A percentile compares a stretch with the other conserved stretches of the same genome.
These are phyloP conservation scores for Oreochromis niloticus DNA, from an alignment of 2,113 vertebrate species.

Conservation along the genomic window DNA sequence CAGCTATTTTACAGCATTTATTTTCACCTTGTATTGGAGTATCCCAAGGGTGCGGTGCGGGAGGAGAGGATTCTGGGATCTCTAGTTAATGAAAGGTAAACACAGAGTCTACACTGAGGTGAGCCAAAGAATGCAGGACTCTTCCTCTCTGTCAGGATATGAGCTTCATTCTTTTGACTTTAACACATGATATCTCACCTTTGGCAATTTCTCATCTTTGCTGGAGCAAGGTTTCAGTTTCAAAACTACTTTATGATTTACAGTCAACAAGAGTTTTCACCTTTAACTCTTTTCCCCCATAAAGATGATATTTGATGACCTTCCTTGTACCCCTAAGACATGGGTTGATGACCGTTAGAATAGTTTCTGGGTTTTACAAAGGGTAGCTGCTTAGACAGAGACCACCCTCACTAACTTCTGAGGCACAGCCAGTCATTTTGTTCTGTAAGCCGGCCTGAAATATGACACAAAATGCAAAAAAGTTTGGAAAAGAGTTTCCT, in stretches of 20 bases:
- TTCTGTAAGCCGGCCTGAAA: neutral
- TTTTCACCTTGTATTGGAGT: slow-evolving; percentile 27
- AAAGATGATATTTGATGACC: neutral
- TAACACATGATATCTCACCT: slow-evolving; percentile 36
- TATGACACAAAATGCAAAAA: neutral
- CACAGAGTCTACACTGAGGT: slow-evolving; percentile 41
- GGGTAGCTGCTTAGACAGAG: neutral
- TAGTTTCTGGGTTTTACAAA: neutral
- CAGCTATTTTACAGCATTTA: neutral
- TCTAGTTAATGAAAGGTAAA: slow-evolving; percentile 72
- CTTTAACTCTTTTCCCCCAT: neutral
- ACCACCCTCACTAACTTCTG: neutral
- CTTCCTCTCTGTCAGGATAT: slow-evolving; percentile 61
- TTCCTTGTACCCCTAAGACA: neutral
- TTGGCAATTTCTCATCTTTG: slow-evolving; percentile 27
- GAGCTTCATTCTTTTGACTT: slow-evolving; percentile 64
- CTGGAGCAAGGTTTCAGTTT: neutral
- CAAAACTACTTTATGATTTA: neutral
- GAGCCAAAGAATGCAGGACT: slow-evolving; percentile 51
- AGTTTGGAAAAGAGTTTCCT: neutral
- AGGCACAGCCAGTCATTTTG: neutral
- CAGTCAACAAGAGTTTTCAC: neutral
- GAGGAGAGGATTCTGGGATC: slow-evolving; percentile 34
- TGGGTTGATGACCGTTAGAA: neutral
- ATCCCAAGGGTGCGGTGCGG: neutral